Evolutionary conservation across 2,113 vertebrate species (phyloP).

Genomic region (Poeciliopsis retropinna): DNA sequence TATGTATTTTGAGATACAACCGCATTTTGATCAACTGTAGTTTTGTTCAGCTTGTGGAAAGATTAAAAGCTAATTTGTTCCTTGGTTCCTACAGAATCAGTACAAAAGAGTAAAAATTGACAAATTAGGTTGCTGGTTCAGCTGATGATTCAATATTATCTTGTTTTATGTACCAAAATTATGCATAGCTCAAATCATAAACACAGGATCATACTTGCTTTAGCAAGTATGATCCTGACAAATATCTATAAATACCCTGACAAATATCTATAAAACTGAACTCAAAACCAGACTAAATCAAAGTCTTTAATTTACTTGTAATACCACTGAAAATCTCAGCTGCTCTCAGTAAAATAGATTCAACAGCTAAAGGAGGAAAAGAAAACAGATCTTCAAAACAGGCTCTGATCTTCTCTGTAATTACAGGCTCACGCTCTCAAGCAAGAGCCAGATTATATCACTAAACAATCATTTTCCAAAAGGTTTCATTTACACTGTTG

Average conservation of each 20-base stretch:
- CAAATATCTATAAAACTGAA: background rate
- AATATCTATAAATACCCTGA: no score
- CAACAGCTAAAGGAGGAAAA: slow-evolving; percentile 1
- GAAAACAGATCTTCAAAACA: background rate
- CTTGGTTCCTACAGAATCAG: no score
- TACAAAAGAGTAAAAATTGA: no score
- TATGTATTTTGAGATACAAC: no score
- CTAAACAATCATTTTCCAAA: slow-evolving; percentile 6
- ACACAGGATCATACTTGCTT: background rate
- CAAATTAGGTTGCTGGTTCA: no score
- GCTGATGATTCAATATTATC: background rate
- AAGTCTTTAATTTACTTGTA: background rate
- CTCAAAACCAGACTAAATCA: background rate
- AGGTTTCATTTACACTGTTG: slow-evolving; percentile 1
- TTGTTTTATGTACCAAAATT: background rate
- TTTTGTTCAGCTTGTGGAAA: no score
- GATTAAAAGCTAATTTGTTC: no score
- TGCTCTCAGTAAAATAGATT: background rate
- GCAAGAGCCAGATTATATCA: slow-evolving; percentile 4
- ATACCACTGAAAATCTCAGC: background rate
- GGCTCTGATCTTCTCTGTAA: slow-evolving; percentile 8
- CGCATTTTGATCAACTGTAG: no score
- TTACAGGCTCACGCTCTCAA: slow-evolving; percentile 7
- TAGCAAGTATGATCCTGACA: no score
- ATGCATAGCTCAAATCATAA: background rate